phyloP scores from a whole-genome alignment of 2,888 invertebrate species.

The Adineta ricciae region DNA sequence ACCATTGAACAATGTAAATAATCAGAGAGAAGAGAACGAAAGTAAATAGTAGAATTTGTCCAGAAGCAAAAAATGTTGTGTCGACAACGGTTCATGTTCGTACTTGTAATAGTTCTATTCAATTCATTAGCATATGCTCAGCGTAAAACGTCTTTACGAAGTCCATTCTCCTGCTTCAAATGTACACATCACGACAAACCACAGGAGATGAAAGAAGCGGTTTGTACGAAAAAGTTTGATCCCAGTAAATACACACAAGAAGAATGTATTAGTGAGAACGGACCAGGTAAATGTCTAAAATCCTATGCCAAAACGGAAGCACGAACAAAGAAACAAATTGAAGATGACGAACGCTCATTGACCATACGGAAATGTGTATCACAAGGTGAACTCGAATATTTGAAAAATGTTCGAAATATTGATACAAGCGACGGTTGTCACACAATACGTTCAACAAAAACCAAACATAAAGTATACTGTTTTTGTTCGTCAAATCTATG shows the following conservation, averaged over 20 bases:
- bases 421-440: conserved; percentile 31
- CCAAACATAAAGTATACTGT: conserved; percentile 32
- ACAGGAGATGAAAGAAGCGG: neutral
- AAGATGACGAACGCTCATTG: conserved; percentile 30
- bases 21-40: neutral
- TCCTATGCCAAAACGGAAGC: conserved; percentile 32
- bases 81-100: neutral
- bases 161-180: neutral
- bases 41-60: neutral
- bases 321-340: conserved; percentile 32
- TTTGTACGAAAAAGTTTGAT: conserved; percentile 34
- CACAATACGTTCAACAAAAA: conserved; percentile 30
- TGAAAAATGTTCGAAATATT: conserved; percentile 22
- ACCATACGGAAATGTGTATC: conserved; percentile 34
- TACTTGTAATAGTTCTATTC: neutral
- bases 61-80: neutral
- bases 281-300: conserved; percentile 32
- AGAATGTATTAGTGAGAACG: conserved; percentile 24
- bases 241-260: conserved; percentile 31
- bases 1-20: conserved; percentile 3
- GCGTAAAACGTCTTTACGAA: neutral
- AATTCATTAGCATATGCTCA: neutral
- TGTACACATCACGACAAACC: neutral
- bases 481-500: conserved; percentile 33
- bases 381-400: conserved; percentile 27